Conservation (phyloP, 2,888 invertebrate genomes). For the Chrysomela aeneicollis region DNA sequence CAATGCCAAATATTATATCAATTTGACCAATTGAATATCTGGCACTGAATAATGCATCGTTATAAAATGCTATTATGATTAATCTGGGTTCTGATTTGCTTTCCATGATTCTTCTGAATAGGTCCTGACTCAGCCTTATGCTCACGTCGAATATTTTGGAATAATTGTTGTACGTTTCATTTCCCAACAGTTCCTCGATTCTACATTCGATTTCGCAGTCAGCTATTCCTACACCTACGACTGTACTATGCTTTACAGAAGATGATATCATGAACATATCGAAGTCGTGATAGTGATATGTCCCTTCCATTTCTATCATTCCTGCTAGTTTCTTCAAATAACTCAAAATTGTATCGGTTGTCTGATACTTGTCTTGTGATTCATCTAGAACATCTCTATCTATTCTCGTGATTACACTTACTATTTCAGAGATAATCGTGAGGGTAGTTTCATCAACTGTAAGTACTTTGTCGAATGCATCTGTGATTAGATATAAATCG, state of each 20-base stretch:
- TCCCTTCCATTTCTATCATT: neutral
- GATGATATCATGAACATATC: constrained; percentile 19
- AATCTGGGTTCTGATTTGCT: constrained; percentile 13
- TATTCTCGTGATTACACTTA: constrained; percentile 20
- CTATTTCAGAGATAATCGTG: constrained; percentile 8
- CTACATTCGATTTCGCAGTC: neutral
- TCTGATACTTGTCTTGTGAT: constrained; percentile 23
- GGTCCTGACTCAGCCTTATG: constrained; percentile 9
- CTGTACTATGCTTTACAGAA: constrained; percentile 5
- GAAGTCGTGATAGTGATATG: neutral
- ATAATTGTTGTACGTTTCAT: neutral
- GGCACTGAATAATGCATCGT: constrained; percentile 28
- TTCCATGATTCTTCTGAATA: neutral
- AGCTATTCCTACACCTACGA: constrained; percentile 8
- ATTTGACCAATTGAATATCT: neutral
- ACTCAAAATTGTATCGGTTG: constrained; percentile 26
- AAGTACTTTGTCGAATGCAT: constrained; percentile 7
- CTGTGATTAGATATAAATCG: constrained; percentile 22
- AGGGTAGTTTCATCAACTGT: constrained; percentile 11
- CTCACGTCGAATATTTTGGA: neutral
- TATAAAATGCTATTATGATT: constrained; percentile 22
- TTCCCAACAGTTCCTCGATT: neutral
- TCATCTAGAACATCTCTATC: constrained; percentile 17
- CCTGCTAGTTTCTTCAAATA: constrained; percentile 22
- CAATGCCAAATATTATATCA: neutral